Base-by-base conservation (phyloP, 2,888 invertebrate genomes). In the Aethes cnicana region DNA sequence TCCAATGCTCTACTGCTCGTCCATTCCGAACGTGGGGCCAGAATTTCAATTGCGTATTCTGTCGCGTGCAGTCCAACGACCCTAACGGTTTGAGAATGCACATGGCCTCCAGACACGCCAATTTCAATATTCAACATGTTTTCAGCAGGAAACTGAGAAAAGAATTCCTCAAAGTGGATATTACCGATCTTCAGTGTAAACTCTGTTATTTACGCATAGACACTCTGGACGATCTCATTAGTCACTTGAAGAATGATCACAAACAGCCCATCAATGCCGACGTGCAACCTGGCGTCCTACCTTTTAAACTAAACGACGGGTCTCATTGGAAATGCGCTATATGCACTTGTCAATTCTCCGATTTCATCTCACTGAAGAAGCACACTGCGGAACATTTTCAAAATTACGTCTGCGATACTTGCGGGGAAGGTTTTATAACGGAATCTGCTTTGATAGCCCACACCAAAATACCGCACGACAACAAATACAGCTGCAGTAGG, bases 11-110 rank as follows among this genome's bases (percentile, higher is more conserved):
- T 3, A 88, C 87, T 0, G 88, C 86, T 1, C 79, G 81, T 30
- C 88, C 88, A 0, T 88, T 88, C 32, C 72, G 88, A 30, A 87
- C 86, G 16, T 87, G 87, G 87, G 87, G 86, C 0, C 86, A 87
- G 57, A 87, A 87, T 50, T 88, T 88, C 46, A 87, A 86, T 46
- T 88, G 88, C 47, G 81, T 85, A 0, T 80, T 87, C 36, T 88
- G 88, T 53, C 66, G 87, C 6, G 87, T 87, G 0, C 85, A 87
- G 39, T 84, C 88, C 0, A 84, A 84, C 42, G 87, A 87, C 53
- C 88, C 88, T 0, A 77, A 78, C n/a, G 87, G 87, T 0, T 61
- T 88, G 4, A 63, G 88, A 46, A 72, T 81, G 1, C 88, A 88
- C 39, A 85, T 88, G 84, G 82, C 85, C 0, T 68, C 82, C 1